These are phyloP conservation scores for Xyrichtys novacula DNA, from an alignment of 2,797 vertebrate species.

Conservation along the genomic window DNA sequence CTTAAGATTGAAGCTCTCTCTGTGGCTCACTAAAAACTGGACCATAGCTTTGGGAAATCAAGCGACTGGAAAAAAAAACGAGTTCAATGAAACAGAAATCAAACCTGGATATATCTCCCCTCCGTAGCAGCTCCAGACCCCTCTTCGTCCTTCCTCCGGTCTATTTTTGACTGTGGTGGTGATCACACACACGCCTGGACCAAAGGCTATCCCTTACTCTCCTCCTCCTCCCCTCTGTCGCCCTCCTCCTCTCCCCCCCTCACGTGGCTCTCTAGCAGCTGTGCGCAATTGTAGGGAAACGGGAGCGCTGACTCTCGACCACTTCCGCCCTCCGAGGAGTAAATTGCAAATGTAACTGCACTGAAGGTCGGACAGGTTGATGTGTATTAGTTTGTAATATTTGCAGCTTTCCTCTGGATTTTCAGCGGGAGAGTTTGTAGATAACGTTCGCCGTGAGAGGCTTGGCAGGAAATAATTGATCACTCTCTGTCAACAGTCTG, in stretches of 20 bases:
- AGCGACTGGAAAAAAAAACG: background rate
- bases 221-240: background rate
- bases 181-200: background rate
- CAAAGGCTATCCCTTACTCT: background rate
- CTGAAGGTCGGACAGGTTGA: too few relatives aligned
- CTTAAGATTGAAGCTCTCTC: fast-evolving
- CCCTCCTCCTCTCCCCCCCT: conserved; percentile 19
- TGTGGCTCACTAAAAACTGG: background rate
- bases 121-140: background rate
- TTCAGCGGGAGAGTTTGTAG: background rate
- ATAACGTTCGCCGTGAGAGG: background rate
- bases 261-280: conserved; percentile 20
- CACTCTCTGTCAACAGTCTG: background rate
- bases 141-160: background rate
- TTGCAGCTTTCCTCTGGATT: background rate
- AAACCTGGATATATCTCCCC: background rate
- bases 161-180: background rate
- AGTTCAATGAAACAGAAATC: background rate
- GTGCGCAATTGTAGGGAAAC: background rate
- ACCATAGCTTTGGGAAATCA: too few relatives aligned
- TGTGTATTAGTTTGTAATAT: too few relatives aligned
- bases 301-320: background rate
- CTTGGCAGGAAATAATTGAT: conserved; percentile 10
- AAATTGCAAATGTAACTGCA: background rate
- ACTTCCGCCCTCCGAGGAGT: too few relatives aligned